phyloP scores from a whole-genome alignment of 2,113 vertebrate genomes.

The Gopherus evgoodei region DNA sequence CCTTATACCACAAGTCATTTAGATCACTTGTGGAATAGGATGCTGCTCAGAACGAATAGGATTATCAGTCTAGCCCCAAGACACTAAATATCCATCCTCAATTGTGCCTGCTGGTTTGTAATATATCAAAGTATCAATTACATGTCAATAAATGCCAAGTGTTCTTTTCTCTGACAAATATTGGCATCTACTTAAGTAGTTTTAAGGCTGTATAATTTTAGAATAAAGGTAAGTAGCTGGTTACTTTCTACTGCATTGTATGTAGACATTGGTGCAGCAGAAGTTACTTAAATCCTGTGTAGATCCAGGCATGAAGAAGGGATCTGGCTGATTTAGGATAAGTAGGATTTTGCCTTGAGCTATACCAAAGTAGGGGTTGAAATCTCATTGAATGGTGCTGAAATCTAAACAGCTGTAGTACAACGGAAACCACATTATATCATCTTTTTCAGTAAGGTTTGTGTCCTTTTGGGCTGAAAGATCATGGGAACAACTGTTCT shows the following conservation, averaged over 20 bases:
- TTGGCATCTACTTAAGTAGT: background rate
- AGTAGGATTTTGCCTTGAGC: background rate
- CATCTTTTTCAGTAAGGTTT: background rate
- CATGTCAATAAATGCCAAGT: background rate
- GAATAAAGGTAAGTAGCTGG: background rate
- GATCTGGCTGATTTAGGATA: background rate
- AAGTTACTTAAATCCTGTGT: background rate
- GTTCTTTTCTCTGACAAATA: background rate
- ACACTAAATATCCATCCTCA: background rate
- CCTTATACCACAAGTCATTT: rapidly evolving
- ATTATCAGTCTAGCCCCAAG: background rate
- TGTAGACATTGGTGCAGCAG: background rate
- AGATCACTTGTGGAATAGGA: background rate
- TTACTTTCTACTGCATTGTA: background rate
- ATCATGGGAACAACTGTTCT: background rate
- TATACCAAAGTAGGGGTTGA: background rate
- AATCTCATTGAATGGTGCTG: background rate
- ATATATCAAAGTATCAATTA: background rate
- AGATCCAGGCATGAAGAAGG: background rate
- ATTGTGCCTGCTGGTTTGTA: background rate
- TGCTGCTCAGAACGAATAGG: background rate
- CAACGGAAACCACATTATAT: background rate
- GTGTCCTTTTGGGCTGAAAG: background rate
- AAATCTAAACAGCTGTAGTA: background rate
- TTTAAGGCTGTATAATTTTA: background rate